Evolutionary conservation across 1,140 invertebrate species (phyloP).

Genomic region (Triops longicaudatus): DNA sequence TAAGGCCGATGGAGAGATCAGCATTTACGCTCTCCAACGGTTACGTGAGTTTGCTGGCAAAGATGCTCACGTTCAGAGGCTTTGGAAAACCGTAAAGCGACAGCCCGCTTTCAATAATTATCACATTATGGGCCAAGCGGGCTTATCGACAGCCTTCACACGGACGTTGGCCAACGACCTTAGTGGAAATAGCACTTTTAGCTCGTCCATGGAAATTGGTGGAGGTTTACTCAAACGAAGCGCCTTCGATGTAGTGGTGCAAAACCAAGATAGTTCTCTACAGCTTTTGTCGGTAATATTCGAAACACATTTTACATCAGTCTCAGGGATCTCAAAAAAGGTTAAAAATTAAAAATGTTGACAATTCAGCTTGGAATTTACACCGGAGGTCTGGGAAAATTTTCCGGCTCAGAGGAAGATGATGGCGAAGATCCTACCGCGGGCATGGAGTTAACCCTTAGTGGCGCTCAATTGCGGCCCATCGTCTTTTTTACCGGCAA

Average conservation of each 20-base stretch:
- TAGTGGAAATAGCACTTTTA: constrained; percentile 57
- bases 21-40: constrained; percentile 34
- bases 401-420: constrained; percentile 40
- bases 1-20: constrained; percentile 30
- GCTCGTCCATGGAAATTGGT: constrained; percentile 60
- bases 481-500: constrained; percentile 78
- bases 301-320: too few species aligned
- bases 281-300: constrained; percentile 43
- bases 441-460: constrained; percentile 71
- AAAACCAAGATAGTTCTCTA: constrained; percentile 44
- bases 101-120: constrained; percentile 52
- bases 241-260: constrained; percentile 58
- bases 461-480: constrained; percentile 68
- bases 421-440: constrained; percentile 56
- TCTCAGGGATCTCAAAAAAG: too few species aligned
- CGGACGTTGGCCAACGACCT: constrained; percentile 49
- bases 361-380: constrained; percentile 62
- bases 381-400: constrained; percentile 61
- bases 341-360: constrained; percentile 19
- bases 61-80: constrained; percentile 30
- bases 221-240: constrained; percentile 65
- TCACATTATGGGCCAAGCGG: constrained; percentile 53
- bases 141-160: constrained; percentile 60
- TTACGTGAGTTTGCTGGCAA: constrained; percentile 33
- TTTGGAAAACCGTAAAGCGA: constrained; percentile 35